Conservation (phyloP, 2,888 invertebrate species). For the Troides aeacus region DNA sequence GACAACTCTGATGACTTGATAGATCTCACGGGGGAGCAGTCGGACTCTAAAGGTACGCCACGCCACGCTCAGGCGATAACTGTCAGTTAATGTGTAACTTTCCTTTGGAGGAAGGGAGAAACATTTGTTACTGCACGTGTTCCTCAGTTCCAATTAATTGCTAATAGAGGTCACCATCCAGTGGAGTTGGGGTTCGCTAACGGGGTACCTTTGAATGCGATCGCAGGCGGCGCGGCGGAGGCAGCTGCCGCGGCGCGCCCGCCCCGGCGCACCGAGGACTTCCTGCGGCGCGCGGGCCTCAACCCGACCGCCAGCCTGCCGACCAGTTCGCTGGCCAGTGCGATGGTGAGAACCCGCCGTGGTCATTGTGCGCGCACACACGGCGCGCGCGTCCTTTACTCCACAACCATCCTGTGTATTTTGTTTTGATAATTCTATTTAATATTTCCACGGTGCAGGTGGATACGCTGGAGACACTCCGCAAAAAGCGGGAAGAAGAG, state of each 20-base stretch:
- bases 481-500: constrained; percentile 65
- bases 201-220: neutral
- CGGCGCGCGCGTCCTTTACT: too few relatives aligned
- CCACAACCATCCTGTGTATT: neutral
- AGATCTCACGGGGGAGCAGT: constrained; percentile 78
- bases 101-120: neutral
- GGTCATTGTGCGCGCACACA: neutral
- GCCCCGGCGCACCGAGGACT: constrained; percentile 86
- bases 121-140: too few relatives aligned
- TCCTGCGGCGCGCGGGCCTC: constrained; percentile 81
- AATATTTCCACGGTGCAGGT: constrained; percentile 45
- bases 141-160: neutral
- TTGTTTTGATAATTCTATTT: neutral
- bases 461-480: constrained; percentile 65
- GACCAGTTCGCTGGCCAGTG: constrained; percentile 66
- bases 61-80: neutral
- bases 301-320: constrained; percentile 53
- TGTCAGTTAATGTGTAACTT: neutral
- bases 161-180: neutral
- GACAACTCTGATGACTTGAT: constrained; percentile 79
- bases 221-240: constrained; percentile 33
- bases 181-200: neutral
- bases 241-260: constrained; percentile 45
- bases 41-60: constrained; percentile 69
- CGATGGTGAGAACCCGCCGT: constrained; percentile 42